Evolutionary conservation across 2,888 invertebrate genomes (phyloP), one percentile per base, ranked within the genome.

Genomic region (Microctonus brassicae): DNA sequence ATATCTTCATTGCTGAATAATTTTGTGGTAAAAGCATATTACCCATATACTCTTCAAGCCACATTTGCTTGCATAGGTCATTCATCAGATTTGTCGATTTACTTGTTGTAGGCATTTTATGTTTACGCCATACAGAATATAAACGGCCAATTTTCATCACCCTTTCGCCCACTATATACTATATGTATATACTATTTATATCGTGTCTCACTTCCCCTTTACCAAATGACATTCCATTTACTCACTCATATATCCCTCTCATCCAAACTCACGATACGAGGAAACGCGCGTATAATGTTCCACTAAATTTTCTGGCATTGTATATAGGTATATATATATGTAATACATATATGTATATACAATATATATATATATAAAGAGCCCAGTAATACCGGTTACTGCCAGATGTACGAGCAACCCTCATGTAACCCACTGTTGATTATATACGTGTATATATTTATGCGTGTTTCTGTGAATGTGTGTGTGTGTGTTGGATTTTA

Each of bases 321-420:
- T 17, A 47, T 17, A 17, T 17, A 17, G 17, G 20, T 9, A 7
- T 47, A 47, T n/a, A n/a, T n/a, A n/a, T n/a, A n/a, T n/a, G n/a
- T n/a, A n/a, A n/a, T n/a, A n/a, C n/a, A n/a, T n/a, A n/a, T n/a
- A n/a, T n/a, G n/a, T n/a, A n/a, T n/a, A n/a, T n/a, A n/a, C n/a
- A n/a, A n/a, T n/a, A n/a, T n/a, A n/a, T n/a, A n/a, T n/a, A n/a
- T n/a, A n/a, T n/a, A n/a, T n/a, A n/a, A n/a, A n/a, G n/a, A n/a
- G n/a, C n/a, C 55, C 58, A 53, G 63, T 69, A 69, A 69, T 64
- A 69, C 69, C 70, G 64, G 58, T 70, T 64, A 66, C 66, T 66
- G 66, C 66, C 66, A 66, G 66, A 66, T 66, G 66, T 66, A 66
- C 57, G 57, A 55, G 66, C 66, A 66, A 64, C 52, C 64, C 64